Evolutionary conservation across 1,140 invertebrate species (phyloP), one percentile per base, ranked within the genome.

Genomic region (Pseudoatta argentina): DNA sequence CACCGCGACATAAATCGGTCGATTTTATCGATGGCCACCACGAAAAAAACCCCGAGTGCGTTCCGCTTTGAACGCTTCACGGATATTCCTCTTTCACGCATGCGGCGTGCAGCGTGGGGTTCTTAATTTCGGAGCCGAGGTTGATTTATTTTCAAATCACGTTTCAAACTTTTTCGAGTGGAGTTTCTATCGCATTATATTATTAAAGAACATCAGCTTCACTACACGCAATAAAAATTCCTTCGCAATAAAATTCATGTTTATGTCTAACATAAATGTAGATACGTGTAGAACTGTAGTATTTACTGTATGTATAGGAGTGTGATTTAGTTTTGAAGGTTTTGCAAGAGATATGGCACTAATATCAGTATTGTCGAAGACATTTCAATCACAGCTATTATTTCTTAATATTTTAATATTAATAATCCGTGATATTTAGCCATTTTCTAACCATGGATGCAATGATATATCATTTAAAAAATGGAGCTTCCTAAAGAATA

Each of bases 11-110:
- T 86, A 81, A 87, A 83, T 85, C 79, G 78, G 48, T 30, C 69
- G 79, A 87, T 87, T 87, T 87, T 87, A 87, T 87, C 78, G 59
- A 63, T 69, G 76, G 24, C 53, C 76, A 71, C 51, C 76, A 51
- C 48, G 66, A 67, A n/a, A 86, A 79, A 67, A 30, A 63, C 24
- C 24, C 69, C 34, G 75, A 61, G 6, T 67, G 30, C 53, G 51
- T 86, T 77, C 63, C 75, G 75, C 83, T 66, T 66, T 67, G 75
- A 53, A 48, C 64, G 39, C 53, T 61, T 61, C 18, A 61, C 18
- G 55, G 53, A 59, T 73, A 82, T 82, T 73, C 24, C 69, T 61
- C 67, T 57, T 59, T 72, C 53, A 57, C 18, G 55, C 34, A 21
- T 72, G 51, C 51, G 5, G n/a, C 63, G 44, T 34, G 6, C 27